These are phyloP conservation scores for Tetragnatha montana DNA, from an alignment of 2,888 invertebrate species.

Conservation along the genomic window DNA sequence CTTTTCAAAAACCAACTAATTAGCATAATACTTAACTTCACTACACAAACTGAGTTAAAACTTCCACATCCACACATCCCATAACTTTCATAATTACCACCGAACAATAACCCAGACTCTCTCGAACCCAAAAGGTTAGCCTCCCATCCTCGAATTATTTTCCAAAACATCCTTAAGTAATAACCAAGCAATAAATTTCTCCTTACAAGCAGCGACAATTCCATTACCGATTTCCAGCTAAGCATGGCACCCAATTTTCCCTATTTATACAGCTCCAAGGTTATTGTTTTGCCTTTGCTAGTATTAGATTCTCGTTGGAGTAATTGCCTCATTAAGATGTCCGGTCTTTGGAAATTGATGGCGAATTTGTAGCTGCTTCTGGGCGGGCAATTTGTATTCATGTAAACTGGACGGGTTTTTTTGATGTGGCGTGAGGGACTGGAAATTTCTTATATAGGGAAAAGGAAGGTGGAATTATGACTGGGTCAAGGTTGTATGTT, in stretches of 20 bases:
- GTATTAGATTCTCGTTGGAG: background rate
- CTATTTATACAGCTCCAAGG: background rate
- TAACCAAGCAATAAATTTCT: background rate
- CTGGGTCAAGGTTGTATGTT: background rate
- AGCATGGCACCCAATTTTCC: background rate
- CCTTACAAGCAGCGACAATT: background rate
- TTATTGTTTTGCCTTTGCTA: slow-evolving; percentile 24
- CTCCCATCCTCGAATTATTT: background rate
- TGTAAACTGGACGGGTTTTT: background rate
- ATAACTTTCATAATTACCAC: background rate
- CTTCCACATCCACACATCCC: too few species aligned
- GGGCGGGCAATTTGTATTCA: slow-evolving; percentile 40
- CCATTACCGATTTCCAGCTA: background rate
- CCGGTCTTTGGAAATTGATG: slow-evolving; percentile 28
- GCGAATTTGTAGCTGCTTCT: slow-evolving; percentile 28
- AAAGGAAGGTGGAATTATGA: background rate
- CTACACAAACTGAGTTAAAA: too few species aligned
- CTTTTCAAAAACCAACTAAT: too few species aligned
- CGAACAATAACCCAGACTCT: background rate
- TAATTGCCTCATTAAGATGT: slow-evolving; percentile 43
- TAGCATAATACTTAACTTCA: too few species aligned
- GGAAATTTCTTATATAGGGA: background rate
- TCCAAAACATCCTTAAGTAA: background rate
- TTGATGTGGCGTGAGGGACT: slow-evolving; percentile 18
- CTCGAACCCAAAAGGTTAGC: background rate